A percentile compares a stretch with the other conserved stretches of the same genome.
Conservation (phyloP, 1,140 invertebrate species). For the Rhagoletis zephyria region DNA sequence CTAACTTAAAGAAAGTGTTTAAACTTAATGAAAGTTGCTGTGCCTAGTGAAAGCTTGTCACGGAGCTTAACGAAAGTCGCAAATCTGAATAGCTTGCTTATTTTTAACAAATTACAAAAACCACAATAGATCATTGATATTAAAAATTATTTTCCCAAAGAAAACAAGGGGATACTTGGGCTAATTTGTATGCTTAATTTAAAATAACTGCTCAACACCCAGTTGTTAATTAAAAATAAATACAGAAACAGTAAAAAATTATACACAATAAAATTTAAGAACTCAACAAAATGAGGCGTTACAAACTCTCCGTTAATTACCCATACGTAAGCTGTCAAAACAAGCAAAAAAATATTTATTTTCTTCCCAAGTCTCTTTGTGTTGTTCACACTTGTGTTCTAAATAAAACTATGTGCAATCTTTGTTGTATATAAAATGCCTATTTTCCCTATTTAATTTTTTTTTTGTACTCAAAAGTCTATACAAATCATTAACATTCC, state of each 20-base stretch:
- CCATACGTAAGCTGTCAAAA: slow-evolving; percentile 46
- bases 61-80: too few relatives aligned
- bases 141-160: too few relatives aligned
- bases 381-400: slow-evolving; percentile 46
- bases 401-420: slow-evolving; percentile 1
- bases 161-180: too few relatives aligned
- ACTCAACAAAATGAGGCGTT: slow-evolving; percentile 21
- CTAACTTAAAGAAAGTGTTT: neutral
- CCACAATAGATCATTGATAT: too few relatives aligned
- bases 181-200: neutral
- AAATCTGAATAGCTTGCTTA: too few relatives aligned
- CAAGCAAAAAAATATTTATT: neutral
- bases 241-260: neutral
- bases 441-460: neutral
- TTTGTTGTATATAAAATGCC: slow-evolving; percentile 30
- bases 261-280: neutral
- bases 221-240: neutral
- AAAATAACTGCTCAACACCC: neutral
- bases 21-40: neutral
- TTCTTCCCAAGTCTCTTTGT: neutral
- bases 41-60: too few relatives aligned
- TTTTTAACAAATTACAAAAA: too few relatives aligned
- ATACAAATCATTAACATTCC: slow-evolving; percentile 25
- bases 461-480: neutral
- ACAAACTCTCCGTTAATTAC: slow-evolving; percentile 26